Evolutionary conservation across 1,140 invertebrate genomes (phyloP), one percentile per base, ranked within the genome.

Genomic region (Dryas iulia): DNA sequence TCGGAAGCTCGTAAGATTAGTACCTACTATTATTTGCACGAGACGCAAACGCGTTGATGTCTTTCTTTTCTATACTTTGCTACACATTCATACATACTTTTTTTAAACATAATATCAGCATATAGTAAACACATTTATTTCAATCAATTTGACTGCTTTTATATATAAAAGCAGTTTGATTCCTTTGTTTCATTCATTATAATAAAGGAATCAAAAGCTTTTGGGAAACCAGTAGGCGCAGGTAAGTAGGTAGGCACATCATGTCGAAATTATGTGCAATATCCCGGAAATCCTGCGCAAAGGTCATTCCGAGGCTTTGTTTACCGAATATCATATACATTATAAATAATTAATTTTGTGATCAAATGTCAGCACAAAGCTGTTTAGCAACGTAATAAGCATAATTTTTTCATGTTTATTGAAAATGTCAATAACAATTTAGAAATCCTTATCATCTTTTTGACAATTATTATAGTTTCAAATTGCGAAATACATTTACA

Each of bases 241-340:
- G n/a, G 30, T 10, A 7, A 31, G 1, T 8, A 4, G 3, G 30
- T 47, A 47, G n/a, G n/a, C 14, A 21, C 21, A 28, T 68, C 33
- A 52, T 65, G 60, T 14, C 14, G 39, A 62, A n/a, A 59, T 67
- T 23, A 61, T 63, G 56, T 71, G 72, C 64, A 66, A 71, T 71
- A 71, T 74, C 81, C 83, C 84, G 89, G 89, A 89, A 85, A 89
- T 89, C 86, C 86, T 89, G 86, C 76, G 74, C 62, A 79, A 83
- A 88, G 86, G 87, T 79, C 86, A 73, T 71, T 54, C 56, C 83
- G 82, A 86, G 84, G 84, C 76, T 85, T 68, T 74, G 66, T 69
- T 53, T 66, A 47, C 57, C 58, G 28, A 66, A 60, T 60, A 54
- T 60, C 14, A 18, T 10, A 47, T 18, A 3, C 18, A 47, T 47